Conservation (phyloP, 2,113 vertebrate species). For the Tichodroma muraria region DNA sequence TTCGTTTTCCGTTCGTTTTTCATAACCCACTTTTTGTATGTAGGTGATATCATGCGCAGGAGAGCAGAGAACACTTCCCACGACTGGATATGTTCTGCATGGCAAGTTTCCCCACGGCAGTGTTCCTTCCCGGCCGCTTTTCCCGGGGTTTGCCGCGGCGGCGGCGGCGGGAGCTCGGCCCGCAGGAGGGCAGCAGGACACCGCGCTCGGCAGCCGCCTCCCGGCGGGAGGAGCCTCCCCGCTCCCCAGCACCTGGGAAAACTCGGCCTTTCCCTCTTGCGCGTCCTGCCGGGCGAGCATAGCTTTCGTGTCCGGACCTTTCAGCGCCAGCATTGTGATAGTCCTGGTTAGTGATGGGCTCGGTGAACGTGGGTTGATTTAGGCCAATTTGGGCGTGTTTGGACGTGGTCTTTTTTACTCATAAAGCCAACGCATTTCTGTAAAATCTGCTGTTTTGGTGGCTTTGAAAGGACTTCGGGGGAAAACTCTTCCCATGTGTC, state of each 20-base stretch:
- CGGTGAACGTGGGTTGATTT: not conserved
- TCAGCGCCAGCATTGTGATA: fast-evolving
- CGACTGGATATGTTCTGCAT: fast-evolving
- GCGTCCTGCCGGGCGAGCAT: fast-evolving
- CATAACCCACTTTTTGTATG: not conserved
- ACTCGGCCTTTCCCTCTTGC: too few species aligned
- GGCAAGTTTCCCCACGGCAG: fast-evolving
- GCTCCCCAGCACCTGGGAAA: fast-evolving
- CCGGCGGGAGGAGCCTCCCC: fast-evolving
- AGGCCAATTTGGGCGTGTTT: not conserved
- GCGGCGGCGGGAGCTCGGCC: not conserved
- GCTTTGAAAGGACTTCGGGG: not conserved
- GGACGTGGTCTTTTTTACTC: not conserved
- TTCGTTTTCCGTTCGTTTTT: not conserved
- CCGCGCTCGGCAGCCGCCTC: not conserved
- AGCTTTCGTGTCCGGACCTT: fast-evolving
- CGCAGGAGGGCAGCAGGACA: conserved; percentile 49
- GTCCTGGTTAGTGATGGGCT: not conserved
- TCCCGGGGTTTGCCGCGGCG: fast-evolving
- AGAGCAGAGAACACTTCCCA: not conserved
- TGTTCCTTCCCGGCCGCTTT: too few species aligned
- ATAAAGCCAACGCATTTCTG: not conserved
- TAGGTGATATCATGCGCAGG: fast-evolving
- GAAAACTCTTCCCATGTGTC: not conserved
- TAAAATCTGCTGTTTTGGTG: not conserved